phyloP scores from a whole-genome alignment of 2,797 vertebrate species.

The Selene dorsalis region DNA sequence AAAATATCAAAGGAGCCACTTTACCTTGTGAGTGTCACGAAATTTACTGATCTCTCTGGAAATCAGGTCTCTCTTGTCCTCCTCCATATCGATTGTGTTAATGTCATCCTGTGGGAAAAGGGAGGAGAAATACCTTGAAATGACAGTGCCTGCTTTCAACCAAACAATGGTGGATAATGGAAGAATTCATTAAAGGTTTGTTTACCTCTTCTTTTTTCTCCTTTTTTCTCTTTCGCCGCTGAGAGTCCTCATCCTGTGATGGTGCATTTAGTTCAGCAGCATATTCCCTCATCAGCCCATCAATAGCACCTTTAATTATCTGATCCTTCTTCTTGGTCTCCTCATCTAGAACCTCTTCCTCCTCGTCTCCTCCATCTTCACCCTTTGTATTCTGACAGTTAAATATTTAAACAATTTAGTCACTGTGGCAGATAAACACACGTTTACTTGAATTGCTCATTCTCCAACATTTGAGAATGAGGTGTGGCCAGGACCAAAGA shows the following conservation, averaged over 20 bases:
- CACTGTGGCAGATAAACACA: neutral
- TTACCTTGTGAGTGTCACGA: constrained; percentile 99
- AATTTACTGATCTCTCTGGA: constrained; percentile 99
- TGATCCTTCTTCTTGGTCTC: constrained; percentile 97
- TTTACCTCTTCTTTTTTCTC: constrained; percentile 98
- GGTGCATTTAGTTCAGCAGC: constrained; percentile 96
- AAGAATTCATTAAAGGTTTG: neutral
- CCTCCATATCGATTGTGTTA: constrained; percentile 99
- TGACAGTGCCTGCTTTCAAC: neutral
- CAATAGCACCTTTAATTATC: constrained; percentile 95
- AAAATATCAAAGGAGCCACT: constrained; percentile 81
- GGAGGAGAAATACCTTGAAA: neutral
- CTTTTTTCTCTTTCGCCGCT: constrained; percentile 96
- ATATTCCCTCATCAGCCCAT: constrained; percentile 96
- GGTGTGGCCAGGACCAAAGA: neutral
- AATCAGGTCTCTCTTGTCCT: constrained; percentile 99
- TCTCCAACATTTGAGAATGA: neutral
- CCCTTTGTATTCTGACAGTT: constrained; percentile 84
- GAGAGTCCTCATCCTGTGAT: constrained; percentile 94
- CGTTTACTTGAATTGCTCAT: neutral
- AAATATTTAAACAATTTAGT: neutral
- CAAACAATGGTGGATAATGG: neutral
- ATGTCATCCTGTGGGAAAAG: constrained; percentile 92
- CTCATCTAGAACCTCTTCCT: constrained; percentile 93
- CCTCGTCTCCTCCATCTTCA: constrained; percentile 82